Evolutionary conservation across 2,888 invertebrate species (phyloP).

Genomic region (Drosophila rellima): DNA sequence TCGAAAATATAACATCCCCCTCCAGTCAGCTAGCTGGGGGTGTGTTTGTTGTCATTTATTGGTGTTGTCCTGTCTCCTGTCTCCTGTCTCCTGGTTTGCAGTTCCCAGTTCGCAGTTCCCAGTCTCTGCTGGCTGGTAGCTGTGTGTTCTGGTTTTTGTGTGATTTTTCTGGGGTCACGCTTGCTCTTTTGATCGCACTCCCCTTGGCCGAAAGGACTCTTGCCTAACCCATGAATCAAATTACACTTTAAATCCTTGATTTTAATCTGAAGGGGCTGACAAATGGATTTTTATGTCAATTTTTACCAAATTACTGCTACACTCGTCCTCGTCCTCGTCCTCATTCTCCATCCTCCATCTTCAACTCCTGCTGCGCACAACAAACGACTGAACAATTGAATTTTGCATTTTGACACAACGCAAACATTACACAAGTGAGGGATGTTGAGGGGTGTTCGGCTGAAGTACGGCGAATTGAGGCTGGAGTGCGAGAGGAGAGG

Average conservation of each 20-base stretch:
- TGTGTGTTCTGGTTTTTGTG: constrained; percentile 49
- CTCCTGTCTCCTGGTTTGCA: background rate
- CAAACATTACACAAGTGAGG: constrained; percentile 46
- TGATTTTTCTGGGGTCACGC: constrained; percentile 81
- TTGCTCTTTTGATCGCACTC: constrained; percentile 76
- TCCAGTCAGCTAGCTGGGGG: constrained; percentile 45
- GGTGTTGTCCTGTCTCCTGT: constrained; percentile 67
- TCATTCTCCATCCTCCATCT: background rate
- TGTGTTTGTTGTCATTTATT: constrained; percentile 84
- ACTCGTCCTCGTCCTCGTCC: constrained; percentile 18
- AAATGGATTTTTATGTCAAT: constrained; percentile 85
- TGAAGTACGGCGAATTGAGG: background rate
- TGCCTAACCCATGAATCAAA: constrained; percentile 81
- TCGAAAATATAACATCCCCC: constrained; percentile 1
- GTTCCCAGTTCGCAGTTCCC: constrained; percentile 14
- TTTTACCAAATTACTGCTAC: constrained; percentile 68
- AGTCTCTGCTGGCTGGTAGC: constrained; percentile 10
- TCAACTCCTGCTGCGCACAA: constrained; percentile 33
- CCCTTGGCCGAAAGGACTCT: constrained; percentile 16
- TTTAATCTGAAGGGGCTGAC: constrained; percentile 85
- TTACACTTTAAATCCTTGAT: constrained; percentile 85
- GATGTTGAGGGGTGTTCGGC: background rate
- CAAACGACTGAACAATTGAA: constrained; percentile 80
- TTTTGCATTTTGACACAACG: constrained; percentile 80
- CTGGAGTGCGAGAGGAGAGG: background rate